These are phyloP conservation scores for Salvelinus namaycush DNA, from an alignment of 2,113 vertebrate species.

Conservation along the genomic window DNA sequence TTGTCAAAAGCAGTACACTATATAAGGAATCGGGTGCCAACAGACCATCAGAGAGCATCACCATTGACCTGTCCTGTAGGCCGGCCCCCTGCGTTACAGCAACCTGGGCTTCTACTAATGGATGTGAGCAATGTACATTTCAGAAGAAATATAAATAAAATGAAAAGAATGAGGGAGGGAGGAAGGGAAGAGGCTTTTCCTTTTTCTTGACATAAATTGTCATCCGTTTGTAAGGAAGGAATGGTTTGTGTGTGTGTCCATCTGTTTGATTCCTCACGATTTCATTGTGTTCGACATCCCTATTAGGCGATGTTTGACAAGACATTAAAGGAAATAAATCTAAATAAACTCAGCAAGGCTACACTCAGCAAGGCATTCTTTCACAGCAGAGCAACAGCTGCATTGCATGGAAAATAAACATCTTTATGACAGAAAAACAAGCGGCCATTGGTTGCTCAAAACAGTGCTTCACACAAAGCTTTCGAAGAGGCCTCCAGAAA, in stretches of 20 bases:
- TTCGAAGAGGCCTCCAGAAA: background rate
- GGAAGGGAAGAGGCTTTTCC: no score
- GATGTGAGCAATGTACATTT: no score
- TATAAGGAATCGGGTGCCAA: no score
- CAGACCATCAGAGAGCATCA: background rate
- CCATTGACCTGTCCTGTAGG: no score
- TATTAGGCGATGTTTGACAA: conserved; percentile 36
- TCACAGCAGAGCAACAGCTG: conserved; percentile 65
- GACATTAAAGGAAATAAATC: conserved; percentile 29
- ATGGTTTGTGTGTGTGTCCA: no score
- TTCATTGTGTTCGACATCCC: conserved; percentile 27
- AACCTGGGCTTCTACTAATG: no score
- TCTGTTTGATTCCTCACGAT: conserved; percentile 17
- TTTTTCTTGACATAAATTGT: no score
- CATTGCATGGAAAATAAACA: conserved; percentile 68
- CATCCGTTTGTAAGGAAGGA: no score
- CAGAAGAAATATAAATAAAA: no score
- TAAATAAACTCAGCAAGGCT: conserved; percentile 49
- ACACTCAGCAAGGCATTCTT: conserved; percentile 44
- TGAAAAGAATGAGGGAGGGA: no score
- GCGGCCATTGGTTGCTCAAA: conserved; percentile 37
- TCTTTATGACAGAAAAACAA: conserved; percentile 59
- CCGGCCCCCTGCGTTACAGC: no score
- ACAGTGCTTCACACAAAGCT: conserved; percentile 30
- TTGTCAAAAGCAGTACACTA: no score